phyloP scores from a whole-genome alignment of 2,888 invertebrate species.

The Prenolepis imparis region DNA sequence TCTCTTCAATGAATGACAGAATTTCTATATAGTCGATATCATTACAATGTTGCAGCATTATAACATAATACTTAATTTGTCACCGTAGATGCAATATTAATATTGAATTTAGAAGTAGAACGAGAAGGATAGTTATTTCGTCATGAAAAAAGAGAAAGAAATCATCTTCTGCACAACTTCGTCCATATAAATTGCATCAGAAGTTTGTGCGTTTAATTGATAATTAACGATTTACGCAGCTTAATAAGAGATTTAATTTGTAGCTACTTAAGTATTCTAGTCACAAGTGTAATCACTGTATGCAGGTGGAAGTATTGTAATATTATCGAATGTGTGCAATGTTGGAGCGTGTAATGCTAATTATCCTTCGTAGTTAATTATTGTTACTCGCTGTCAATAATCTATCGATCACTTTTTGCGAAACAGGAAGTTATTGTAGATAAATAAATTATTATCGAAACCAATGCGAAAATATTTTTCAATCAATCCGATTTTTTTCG shows the following conservation, averaged over 20 bases:
- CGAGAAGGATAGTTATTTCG: not conserved
- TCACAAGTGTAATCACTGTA: slow-evolving; percentile 29
- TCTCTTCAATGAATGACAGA: not conserved
- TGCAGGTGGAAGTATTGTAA: not conserved
- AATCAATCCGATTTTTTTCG: not conserved
- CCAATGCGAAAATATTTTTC: slow-evolving; percentile 21
- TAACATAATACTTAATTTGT: not conserved
- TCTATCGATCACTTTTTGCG: slow-evolving; percentile 58
- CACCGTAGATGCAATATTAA: slow-evolving; percentile 7
- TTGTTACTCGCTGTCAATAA: slow-evolving; percentile 60
- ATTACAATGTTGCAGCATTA: slow-evolving; percentile 2
- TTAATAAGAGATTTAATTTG: slow-evolving; percentile 56
- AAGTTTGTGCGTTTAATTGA: slow-evolving; percentile 17
- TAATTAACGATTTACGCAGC: slow-evolving; percentile 42
- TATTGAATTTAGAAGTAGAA: slow-evolving; percentile 6
- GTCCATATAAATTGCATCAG: slow-evolving; percentile 6
- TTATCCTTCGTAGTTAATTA: slow-evolving; percentile 52
- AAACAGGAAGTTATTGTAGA: slow-evolving; percentile 75
- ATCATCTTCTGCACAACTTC: not conserved
- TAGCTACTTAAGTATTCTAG: slow-evolving; percentile 68
- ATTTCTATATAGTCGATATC: slow-evolving; percentile 3
- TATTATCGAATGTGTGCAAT: slow-evolving; percentile 38
- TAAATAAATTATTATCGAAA: slow-evolving; percentile 78
- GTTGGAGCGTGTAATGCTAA: slow-evolving; percentile 1
- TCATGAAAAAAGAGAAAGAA: not conserved